Evolutionary conservation across 2,888 invertebrate genomes (phyloP), one percentile per base, ranked within the genome.

Genomic region (Aspidapion aeneum): DNA sequence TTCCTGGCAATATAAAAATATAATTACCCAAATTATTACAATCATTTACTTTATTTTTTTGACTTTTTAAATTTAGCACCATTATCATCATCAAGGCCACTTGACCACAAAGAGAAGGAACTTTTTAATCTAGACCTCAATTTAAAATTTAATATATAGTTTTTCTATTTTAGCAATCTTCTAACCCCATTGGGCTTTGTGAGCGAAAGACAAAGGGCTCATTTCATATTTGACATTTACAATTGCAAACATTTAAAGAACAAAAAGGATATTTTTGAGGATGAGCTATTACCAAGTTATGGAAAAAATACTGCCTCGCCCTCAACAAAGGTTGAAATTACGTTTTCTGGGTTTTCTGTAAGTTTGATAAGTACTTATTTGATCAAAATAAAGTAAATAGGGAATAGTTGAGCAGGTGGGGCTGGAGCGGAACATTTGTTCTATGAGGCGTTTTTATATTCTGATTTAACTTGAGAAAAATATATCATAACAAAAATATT

Each of bases 321-420:
- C 35, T 35, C 35, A 7, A 76, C 84, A 7, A 85, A 80, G 74
- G 82, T 88, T 20, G 81, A 84, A 74, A 83, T 88, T 56, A 83
- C 83, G 16, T 89, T 88, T 76, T 86, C 86, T 48, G 88, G 88
- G 49, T 81, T 85, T 72, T 83, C 82, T 76, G 88, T 88, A 78
- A 70, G 65, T 66, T 55, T 12, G 58, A 52, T 17, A 61, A n/a
- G n/a, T n/a, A n/a, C n/a, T n/a, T n/a, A n/a, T n/a, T n/a, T n/a
- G n/a, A n/a, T n/a, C n/a, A n/a, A n/a, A n/a, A n/a, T n/a, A n/a
- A n/a, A n/a, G n/a, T n/a, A n/a, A n/a, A n/a, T n/a, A n/a, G n/a
- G n/a, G n/a, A n/a, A n/a, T n/a, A n/a, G n/a, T n/a, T n/a, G n/a
- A n/a, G n/a, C n/a, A n/a, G n/a, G n/a, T n/a, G n/a, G n/a, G n/a